Percentiles rank a stretch among this genome's conserved stretches.
These are phyloP conservation scores for Achroia grisella DNA, from an alignment of 1,140 invertebrate genomes.

Conservation along the genomic window DNA sequence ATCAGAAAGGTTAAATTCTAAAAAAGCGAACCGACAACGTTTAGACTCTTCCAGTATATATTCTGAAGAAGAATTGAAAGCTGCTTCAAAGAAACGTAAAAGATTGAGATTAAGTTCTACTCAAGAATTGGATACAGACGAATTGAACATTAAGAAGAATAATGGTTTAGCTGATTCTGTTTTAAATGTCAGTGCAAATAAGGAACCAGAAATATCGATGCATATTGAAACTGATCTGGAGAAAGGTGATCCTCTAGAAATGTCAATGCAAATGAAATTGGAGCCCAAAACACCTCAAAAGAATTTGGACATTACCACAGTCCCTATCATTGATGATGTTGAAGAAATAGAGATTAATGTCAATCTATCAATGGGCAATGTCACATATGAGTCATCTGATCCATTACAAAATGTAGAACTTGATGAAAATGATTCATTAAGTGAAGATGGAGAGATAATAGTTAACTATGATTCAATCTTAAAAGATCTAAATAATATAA, in stretches of 20 bases:
- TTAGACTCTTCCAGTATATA: slow-evolving; percentile 27
- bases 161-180: slow-evolving; percentile 12
- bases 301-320: slow-evolving; percentile 22
- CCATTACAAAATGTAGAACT: slow-evolving; percentile 30
- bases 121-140: slow-evolving; percentile 13
- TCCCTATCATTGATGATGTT: slow-evolving; percentile 26
- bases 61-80: slow-evolving; percentile 31
- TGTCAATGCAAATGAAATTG: slow-evolving; percentile 27
- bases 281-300: slow-evolving; percentile 44
- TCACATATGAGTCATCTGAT: slow-evolving; percentile 20
- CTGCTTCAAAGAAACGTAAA: slow-evolving; percentile 37
- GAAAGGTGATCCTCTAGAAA: slow-evolving; percentile 36
- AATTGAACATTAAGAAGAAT: background rate
- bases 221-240: slow-evolving; percentile 24
- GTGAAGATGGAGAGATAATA: slow-evolving; percentile 44
- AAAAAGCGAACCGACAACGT: slow-evolving; percentile 27
- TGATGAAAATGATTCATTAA: slow-evolving; percentile 25
- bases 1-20: slow-evolving; percentile 28
- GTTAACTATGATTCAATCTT: slow-evolving; percentile 53
- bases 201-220: slow-evolving; percentile 48
- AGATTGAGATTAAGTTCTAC: slow-evolving; percentile 41
- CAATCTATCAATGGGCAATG: slow-evolving; percentile 15
- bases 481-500: slow-evolving; percentile 25
- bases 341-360: slow-evolving; percentile 25
- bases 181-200: slow-evolving; percentile 22